Evolutionary conservation across 2,113 vertebrate genomes (phyloP), one percentile per base, ranked within the genome.

Genomic region (Uria aalge): DNA sequence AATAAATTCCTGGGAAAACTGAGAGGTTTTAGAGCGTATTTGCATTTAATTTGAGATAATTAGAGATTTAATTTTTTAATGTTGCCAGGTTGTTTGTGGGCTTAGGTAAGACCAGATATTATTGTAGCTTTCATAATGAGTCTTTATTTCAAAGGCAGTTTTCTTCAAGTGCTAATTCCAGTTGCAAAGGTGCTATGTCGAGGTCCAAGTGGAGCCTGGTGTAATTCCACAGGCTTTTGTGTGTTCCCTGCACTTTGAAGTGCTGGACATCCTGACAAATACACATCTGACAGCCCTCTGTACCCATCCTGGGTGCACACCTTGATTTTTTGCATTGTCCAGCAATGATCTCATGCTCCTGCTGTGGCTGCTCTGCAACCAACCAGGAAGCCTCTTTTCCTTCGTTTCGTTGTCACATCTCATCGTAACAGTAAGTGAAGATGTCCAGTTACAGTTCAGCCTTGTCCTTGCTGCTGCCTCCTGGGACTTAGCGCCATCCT

Each of bases 381-480:
- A 38, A 7, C 26, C 17, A 45, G 12, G 23, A 17, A 57, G 2
- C 8, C 6, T 34, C 36, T 81, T 83, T 59, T 47, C 12, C 59
- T 80, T 80, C 11, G 10, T 63, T 84, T 59, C 5, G 0, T 16
- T 86, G 29, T 64, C 41, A 22, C 7, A 64, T 59, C 15, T 77
- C 22, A 36, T 50, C n/a, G 15, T 9, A 74, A 32, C 8, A 87
- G 15, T 29, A 57, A 83, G 60, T 8, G 1, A 38, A 12, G 9
- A 22, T 48, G 45, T 56, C 36, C 47, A 15, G 17, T 56, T 50
- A 43, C 5, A 13, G 21, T 40, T 74, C 62, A 80, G 43, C 36
- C 38, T 43, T 1, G 0, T 41, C 20, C 22, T 56, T 78, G 23
- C 26, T 0, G 0, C 45, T 79, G 43, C 6, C 12, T 45, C 22